These are phyloP conservation scores for Arbacia lixula DNA, from an alignment of 53 echinoderm and acorn worm species.

Conservation along the genomic window DNA sequence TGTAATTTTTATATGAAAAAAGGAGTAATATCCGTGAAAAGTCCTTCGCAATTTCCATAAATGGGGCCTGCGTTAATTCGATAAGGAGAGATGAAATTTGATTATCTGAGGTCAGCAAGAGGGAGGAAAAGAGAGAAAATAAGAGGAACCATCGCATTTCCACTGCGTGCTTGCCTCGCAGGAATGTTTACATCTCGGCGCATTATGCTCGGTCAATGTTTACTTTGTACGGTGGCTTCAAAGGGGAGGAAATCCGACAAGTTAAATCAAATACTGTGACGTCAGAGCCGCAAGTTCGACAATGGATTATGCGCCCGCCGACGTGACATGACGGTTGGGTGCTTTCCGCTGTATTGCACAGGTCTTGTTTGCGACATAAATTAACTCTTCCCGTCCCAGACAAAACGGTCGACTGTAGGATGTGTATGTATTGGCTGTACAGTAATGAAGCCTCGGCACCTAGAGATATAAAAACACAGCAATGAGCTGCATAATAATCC, in stretches of 20 bases:
- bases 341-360: no score
- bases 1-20: no score
- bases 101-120: not conserved
- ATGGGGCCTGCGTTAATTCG: not conserved
- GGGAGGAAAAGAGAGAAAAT: no score
- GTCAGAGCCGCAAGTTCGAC: constrained; percentile 25
- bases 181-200: constrained; percentile 3
- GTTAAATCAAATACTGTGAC: constrained; percentile 36
- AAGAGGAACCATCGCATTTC: no score
- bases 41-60: not conserved
- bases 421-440: no score
- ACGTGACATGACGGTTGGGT: not conserved
- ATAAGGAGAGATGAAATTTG: no score
- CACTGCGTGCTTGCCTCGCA: no score
- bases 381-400: no score
- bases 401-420: no score
- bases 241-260: not conserved
- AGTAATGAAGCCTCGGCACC: no score
- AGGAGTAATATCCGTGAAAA: no score
- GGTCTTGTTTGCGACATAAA: no score
- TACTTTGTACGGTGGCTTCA: constrained; percentile 25
- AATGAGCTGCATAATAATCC: not conserved
- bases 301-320: constrained; percentile 4
- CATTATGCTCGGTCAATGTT: not conserved
- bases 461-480: not conserved